Conservation (phyloP, 2,797 vertebrate genomes). For the Garrulus glandarius region DNA sequence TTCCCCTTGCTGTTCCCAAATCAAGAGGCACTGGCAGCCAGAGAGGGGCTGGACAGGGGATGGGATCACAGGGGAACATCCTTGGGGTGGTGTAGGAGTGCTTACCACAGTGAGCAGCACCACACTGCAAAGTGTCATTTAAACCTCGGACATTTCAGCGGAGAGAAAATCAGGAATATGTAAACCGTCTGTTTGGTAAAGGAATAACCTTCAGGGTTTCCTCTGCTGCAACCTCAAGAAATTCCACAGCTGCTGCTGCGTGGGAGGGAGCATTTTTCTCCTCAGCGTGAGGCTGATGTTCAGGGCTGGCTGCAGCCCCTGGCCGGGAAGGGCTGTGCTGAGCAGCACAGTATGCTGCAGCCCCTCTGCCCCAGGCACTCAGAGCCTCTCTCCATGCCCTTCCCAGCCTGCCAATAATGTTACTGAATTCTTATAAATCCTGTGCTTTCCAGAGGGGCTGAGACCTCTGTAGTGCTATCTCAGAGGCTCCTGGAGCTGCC, state of each 20-base stretch:
- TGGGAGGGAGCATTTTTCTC: constrained; percentile 16
- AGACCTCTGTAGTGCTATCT: background rate
- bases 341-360: background rate
- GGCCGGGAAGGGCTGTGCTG: background rate
- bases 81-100: background rate
- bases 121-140: rapidly evolving
- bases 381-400: background rate
- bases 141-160: rapidly evolving
- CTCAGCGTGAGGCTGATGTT: background rate
- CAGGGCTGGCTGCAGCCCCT: background rate
- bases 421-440: background rate
- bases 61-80: background rate
- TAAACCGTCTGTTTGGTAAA: background rate
- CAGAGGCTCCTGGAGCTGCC: background rate
- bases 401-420: background rate
- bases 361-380: background rate
- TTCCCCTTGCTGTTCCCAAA: background rate
- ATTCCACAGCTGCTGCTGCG: constrained; percentile 36
- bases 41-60: background rate
- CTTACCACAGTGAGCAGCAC: background rate
- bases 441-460: background rate
- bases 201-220: constrained; percentile 24
- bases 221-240: constrained; percentile 34
- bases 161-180: background rate
- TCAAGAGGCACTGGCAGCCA: rapidly evolving